A percentile compares a stretch with the other conserved stretches of the same genome.
These are phyloP conservation scores for Brachionus plicatilis DNA, from an alignment of 1,140 invertebrate species.

Conservation along the genomic window DNA sequence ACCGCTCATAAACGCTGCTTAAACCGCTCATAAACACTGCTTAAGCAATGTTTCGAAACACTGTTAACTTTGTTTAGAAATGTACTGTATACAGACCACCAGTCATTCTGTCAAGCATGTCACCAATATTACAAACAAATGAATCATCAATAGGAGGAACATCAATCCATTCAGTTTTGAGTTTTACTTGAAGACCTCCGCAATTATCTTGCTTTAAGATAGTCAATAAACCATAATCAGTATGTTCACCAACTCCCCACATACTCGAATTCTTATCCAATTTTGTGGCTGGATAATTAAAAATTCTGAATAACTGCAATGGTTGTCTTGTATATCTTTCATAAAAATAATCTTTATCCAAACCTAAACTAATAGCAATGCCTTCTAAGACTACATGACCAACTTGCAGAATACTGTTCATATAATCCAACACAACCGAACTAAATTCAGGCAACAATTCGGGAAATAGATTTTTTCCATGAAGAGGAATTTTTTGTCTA, in stretches of 20 bases:
- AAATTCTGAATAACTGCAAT: constrained; percentile 6
- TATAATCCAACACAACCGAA: constrained; percentile 2
- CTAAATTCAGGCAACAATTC: neutral
- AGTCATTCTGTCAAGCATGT: constrained; percentile 71
- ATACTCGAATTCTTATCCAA: neutral
- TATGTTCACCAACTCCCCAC: constrained; percentile 37
- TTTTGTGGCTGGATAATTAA: constrained; percentile 1
- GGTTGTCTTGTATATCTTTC: neutral
- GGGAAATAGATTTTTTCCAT: constrained; percentile 19
- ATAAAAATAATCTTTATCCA: constrained; percentile 23
- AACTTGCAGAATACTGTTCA: neutral
- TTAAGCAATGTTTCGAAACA: too few relatives aligned
- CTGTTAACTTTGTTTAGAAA: too few relatives aligned
- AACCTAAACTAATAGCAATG: neutral
- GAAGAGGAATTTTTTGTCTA: neutral
- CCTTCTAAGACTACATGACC: neutral
- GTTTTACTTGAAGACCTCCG: constrained; percentile 46
- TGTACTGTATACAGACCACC: constrained; percentile 44
- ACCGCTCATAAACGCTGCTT: too few relatives aligned
- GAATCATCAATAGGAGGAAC: constrained; percentile 72
- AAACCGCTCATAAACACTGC: too few relatives aligned
- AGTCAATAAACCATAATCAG: constrained; percentile 34
- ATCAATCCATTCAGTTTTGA: constrained; percentile 66
- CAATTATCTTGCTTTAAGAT: constrained; percentile 16
- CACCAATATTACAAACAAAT: constrained; percentile 71